These are phyloP conservation scores for Tragopan temminckii DNA, from an alignment of 2,797 vertebrate genomes.

Conservation along the genomic window DNA sequence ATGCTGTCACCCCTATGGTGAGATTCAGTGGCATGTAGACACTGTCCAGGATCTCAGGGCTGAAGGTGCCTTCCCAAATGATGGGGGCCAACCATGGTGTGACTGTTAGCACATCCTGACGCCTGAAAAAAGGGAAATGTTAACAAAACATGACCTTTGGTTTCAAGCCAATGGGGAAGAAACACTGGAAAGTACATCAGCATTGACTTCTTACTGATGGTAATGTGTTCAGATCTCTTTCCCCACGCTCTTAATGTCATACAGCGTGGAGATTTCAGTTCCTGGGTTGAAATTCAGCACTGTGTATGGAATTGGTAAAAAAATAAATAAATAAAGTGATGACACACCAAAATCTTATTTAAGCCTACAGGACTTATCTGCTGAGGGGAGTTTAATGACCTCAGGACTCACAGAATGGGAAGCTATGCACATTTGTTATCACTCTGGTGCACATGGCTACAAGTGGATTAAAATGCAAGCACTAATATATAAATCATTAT, in stretches of 20 bases:
- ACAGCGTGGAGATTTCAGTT: neutral
- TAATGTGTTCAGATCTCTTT: neutral
- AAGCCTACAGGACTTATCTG: neutral
- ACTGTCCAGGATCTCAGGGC: constrained; percentile 58
- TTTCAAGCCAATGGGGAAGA: neutral
- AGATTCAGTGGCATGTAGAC: constrained; percentile 77
- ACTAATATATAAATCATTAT: constrained; percentile 15
- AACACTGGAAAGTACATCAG: neutral
- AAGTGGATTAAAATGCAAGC: neutral
- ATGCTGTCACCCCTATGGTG: constrained; percentile 76
- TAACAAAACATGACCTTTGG: neutral
- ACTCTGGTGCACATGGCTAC: neutral
- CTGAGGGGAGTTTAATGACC: constrained; percentile 19
- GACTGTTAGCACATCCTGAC: constrained; percentile 68
- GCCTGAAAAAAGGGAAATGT: constrained; percentile 18
- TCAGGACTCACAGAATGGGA: neutral
- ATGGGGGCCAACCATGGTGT: constrained; percentile 81
- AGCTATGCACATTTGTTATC: neutral
- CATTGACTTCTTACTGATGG: neutral
- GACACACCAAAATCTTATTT: neutral
- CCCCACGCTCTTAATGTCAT: neutral
- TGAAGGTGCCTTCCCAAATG: constrained; percentile 80
- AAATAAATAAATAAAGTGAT: neutral
- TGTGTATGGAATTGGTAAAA: neutral
- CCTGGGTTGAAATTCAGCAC: neutral